A percentile compares a stretch with the other conserved stretches of the same genome.
Evolutionary conservation across 2,113 vertebrate species (phyloP).

Genomic region (Tachysurus vachellii): DNA sequence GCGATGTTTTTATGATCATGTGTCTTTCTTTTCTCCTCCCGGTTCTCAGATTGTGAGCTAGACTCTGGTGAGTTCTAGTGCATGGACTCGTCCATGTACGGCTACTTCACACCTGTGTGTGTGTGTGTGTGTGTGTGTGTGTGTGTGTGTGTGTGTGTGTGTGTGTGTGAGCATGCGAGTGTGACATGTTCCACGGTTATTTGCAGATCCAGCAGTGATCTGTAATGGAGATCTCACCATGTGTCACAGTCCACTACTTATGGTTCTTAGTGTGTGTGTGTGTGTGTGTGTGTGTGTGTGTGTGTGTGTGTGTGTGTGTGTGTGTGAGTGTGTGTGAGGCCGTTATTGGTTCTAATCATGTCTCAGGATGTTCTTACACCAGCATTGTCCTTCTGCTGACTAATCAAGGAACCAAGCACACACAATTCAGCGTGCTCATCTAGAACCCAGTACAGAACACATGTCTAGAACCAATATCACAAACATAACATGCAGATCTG

Average conservation of each 20-base stretch:
- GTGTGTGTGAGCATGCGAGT: neutral
- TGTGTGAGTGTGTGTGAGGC: slow-evolving; percentile 8
- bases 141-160: slow-evolving; percentile 18
- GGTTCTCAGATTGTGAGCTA: slow-evolving; percentile 74
- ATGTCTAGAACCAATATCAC: neutral
- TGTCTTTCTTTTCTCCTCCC: slow-evolving; percentile 73
- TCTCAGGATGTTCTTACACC: neutral
- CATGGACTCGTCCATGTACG: slow-evolving; percentile 47
- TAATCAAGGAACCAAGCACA: neutral
- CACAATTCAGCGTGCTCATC: neutral
- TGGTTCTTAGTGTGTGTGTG: neutral
- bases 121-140: slow-evolving; percentile 15
- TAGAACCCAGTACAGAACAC: neutral
- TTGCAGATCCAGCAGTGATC: slow-evolving; percentile 42
- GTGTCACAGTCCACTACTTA: neutral
- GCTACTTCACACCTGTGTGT: slow-evolving; percentile 39
- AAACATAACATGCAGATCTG: neutral
- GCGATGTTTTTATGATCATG: slow-evolving; percentile 51
- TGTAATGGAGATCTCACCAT: slow-evolving; percentile 34
- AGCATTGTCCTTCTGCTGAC: neutral
- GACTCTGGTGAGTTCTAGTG: slow-evolving; percentile 75
- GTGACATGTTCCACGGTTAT: neutral
- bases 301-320: neutral
- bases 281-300: neutral
- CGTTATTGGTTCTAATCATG: neutral